Evolutionary conservation across 2,797 vertebrate genomes (phyloP), one percentile per base, ranked within the genome.

Genomic region (Sebastes glaucus): DNA sequence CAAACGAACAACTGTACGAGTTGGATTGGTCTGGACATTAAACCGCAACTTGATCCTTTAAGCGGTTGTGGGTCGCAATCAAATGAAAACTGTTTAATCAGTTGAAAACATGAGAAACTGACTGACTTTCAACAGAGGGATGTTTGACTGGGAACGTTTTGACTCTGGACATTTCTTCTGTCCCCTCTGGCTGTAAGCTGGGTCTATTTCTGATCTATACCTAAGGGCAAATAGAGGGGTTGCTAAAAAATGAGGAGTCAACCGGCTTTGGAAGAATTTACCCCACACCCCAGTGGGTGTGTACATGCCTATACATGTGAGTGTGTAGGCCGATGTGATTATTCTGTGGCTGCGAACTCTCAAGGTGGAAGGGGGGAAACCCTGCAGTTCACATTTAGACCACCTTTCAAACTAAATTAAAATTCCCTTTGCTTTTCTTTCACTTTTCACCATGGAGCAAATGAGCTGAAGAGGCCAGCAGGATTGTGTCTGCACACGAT

Each of bases 401-500:
- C 42, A 80, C 60, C 28, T 87, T 89, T 82, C 79, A 85, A 89
- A 86, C 84, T 49, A 46, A 78, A 87, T 84, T 78, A 77, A 90
- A 87, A 87, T 77, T 79, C 46, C 52, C 72, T 63, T 89, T 52
- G 6, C 62, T 71, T 85, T 77, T 59, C 60, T 61, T 82, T 79
- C 9, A 56, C 59, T 71, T 74, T 87, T 77, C 52, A 67, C 73
- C 38, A 1, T 53, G 63, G 75, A 70, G 64, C 55, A 86, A 84
- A 81, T 84, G 80, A 82, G 64, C 82, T 55, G 57, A 67, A 42
- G 55, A 71, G 67, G 60, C 71, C 93, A 93, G 92, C 90, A 94
- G 93, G 66, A 88, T 84, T 88, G 20, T 82, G 81, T 95, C 87
- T 49, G 27, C 28, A 80, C 73, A 74, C 55, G 75, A 80, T 81